Evolutionary conservation across 2,797 vertebrate genomes (phyloP), one percentile per base, ranked within the genome.

Genomic region (Acrossocheilus fasciatus): DNA sequence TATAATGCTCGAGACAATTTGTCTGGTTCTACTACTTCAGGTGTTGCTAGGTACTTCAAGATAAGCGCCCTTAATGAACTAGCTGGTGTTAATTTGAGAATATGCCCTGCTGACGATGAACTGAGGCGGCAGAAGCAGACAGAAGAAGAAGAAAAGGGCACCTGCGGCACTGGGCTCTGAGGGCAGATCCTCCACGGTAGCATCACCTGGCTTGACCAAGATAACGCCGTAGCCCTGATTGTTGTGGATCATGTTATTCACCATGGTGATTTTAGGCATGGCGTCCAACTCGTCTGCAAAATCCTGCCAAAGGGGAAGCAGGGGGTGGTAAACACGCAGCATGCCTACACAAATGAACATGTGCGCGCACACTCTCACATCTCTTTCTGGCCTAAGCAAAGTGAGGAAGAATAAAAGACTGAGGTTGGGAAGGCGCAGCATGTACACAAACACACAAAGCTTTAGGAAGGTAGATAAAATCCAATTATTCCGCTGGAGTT

Each of bases 221-320:
- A 98, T 96, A 79, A 99, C 96, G 0, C 96, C 98, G 6, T 97
- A 99, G 41, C 97, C 97, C 91, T 98, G 97, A 9, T 99, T 99
- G 91, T 99, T 99, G 92, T 99, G 97, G 88, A 99, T 97, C 20
- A 97, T 87, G 17, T 99, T 99, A 91, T 97, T 98, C 88, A 97
- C 94, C 97, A 99, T 96, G 78, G 95, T 96, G 93, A 99, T 97
- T 89, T 95, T 95, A 0, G 98, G 97, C 88, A 95, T 93, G n/a
- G 94, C 95, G 30, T 96, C 96, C 87, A 96, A 91, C 74, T 97
- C 96, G 87, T 96, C 96, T 45, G 97, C 95, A 90, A 98, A 99
- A 93, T 98, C 97, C 98, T 99, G 81, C 76, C 86, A 86, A 79
- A 68, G 84, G 39, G 34, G 52, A 77, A 84, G 52, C 84, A 86